phyloP scores from a whole-genome alignment of 2,797 vertebrate species.

The Staurois parvus region DNA sequence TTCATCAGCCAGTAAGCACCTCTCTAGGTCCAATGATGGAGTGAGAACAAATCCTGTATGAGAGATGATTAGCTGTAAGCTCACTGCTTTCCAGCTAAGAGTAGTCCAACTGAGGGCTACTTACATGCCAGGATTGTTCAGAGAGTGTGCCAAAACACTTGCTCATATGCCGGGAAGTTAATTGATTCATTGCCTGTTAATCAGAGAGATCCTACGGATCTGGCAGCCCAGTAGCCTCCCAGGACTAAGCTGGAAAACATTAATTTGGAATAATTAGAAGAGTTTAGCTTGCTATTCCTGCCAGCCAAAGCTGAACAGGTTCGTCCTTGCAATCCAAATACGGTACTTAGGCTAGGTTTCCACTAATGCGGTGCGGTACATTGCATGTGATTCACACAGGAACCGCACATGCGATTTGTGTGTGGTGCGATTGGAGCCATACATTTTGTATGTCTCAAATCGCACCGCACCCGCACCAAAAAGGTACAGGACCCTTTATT shows the following conservation, averaged over 20 bases:
- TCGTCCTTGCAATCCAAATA: slow-evolving; percentile 12
- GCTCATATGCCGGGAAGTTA: slow-evolving; percentile 36
- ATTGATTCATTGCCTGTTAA: slow-evolving; percentile 48
- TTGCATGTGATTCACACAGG: too few species aligned
- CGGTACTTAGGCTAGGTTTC: too few species aligned
- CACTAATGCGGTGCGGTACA: too few species aligned
- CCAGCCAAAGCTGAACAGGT: slow-evolving; percentile 1
- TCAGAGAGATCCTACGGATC: slow-evolving; percentile 34
- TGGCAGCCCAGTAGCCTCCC: neutral
- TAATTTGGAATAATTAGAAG: slow-evolving; percentile 24
- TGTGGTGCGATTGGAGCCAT: too few species aligned
- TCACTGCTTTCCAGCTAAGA: slow-evolving; percentile 23
- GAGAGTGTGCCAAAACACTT: slow-evolving; percentile 24
- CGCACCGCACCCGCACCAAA: too few species aligned
- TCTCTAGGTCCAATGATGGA: slow-evolving; percentile 25
- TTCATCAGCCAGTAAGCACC: slow-evolving; percentile 18
- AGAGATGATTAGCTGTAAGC: slow-evolving; percentile 7
- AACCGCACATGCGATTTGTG: too few species aligned
- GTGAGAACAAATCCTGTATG: slow-evolving; percentile 30
- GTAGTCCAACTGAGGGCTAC: slow-evolving; percentile 18
- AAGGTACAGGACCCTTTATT: too few species aligned
- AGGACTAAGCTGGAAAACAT: slow-evolving; percentile 26
- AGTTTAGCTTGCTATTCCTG: slow-evolving; percentile 7
- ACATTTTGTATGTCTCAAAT: too few species aligned
- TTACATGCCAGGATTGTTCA: slow-evolving; percentile 3